Conservation (phyloP, 2,113 vertebrate genomes). For the Phrynosoma platyrhinos region DNA sequence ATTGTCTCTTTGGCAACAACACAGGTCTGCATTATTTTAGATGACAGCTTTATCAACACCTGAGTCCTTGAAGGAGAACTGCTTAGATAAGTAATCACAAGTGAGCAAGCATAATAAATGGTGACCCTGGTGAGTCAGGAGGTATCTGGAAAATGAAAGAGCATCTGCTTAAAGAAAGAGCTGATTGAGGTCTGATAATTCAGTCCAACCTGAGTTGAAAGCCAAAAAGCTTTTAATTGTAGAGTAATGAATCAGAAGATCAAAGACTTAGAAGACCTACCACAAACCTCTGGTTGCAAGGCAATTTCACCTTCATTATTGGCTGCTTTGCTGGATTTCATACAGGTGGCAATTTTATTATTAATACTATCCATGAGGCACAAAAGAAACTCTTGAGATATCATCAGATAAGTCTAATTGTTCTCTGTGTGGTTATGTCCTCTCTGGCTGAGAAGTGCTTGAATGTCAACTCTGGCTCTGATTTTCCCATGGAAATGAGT, state of each 20-base stretch:
- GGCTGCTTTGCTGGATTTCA: slow-evolving; percentile 64
- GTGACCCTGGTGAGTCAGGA: slow-evolving; percentile 55
- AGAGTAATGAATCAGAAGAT: slow-evolving; percentile 69
- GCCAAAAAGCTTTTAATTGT: slow-evolving; percentile 63
- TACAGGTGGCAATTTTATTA: slow-evolving; percentile 61
- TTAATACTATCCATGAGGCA: slow-evolving; percentile 59
- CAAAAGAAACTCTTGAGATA: slow-evolving; percentile 41
- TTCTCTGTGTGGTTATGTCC: slow-evolving; percentile 35
- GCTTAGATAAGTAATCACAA: slow-evolving; percentile 60
- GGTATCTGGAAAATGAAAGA: slow-evolving; percentile 65
- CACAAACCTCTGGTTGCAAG: slow-evolving; percentile 61
- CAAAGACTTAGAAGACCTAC: slow-evolving; percentile 65
- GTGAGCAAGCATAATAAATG: slow-evolving; percentile 53
- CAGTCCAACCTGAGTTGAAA: slow-evolving; percentile 50
- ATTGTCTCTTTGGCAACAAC: slow-evolving; percentile 7
- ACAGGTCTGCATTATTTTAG: slow-evolving; percentile 46
- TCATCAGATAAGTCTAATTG: slow-evolving; percentile 28
- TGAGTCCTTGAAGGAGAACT: slow-evolving; percentile 38
- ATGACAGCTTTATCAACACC: slow-evolving; percentile 44
- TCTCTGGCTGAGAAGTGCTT: slow-evolving; percentile 10
- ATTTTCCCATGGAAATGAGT: slow-evolving; percentile 57
- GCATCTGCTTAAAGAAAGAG: slow-evolving; percentile 67
- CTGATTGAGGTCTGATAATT: slow-evolving; percentile 70
- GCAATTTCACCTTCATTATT: slow-evolving; percentile 70
- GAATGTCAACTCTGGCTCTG: slow-evolving; percentile 18